phyloP scores from a whole-genome alignment of 2,797 vertebrate species.

The Propithecus deckenii region DNA sequence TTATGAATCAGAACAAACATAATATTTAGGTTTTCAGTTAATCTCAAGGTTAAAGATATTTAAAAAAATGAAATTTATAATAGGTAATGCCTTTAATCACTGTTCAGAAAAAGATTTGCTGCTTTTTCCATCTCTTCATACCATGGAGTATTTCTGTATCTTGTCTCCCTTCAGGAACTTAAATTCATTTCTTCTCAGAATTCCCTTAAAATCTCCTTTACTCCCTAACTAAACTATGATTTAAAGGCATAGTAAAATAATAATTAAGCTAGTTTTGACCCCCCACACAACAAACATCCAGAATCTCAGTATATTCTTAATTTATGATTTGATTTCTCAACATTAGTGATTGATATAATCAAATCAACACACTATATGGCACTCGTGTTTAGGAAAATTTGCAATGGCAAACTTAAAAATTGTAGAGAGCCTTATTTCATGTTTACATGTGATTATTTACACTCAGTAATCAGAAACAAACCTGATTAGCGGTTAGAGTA shows the following conservation, averaged over 20 bases:
- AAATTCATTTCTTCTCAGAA: constrained; percentile 53
- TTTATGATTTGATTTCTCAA: constrained; percentile 47
- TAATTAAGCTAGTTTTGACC: constrained; percentile 57
- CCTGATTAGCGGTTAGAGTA: constrained; percentile 5
- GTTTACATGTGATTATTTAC: constrained; percentile 51
- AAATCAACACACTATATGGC: neutral
- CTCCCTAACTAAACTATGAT: constrained; percentile 57
- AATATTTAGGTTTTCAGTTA: constrained; percentile 52
- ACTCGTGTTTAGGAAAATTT: constrained; percentile 45
- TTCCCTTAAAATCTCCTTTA: constrained; percentile 39
- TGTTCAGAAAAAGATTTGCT: constrained; percentile 37
- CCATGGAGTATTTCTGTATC: constrained; percentile 9
- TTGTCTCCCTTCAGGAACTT: constrained; percentile 41
- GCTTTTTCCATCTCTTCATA: neutral
- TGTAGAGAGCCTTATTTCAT: constrained; percentile 45
- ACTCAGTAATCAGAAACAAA: constrained; percentile 54
- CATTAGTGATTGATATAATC: constrained; percentile 56
- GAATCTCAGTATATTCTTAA: constrained; percentile 52
- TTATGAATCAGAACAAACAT: constrained; percentile 53
- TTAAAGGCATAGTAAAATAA: constrained; percentile 55
- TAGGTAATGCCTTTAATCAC: constrained; percentile 12
- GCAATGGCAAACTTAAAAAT: constrained; percentile 33
- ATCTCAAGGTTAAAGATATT: constrained; percentile 62
- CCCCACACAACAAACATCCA: constrained; percentile 14
- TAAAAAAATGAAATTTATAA: constrained; percentile 48